These are phyloP conservation scores for Azorinus chamasolen DNA, from an alignment of 2,888 invertebrate genomes.

Conservation along the genomic window DNA sequence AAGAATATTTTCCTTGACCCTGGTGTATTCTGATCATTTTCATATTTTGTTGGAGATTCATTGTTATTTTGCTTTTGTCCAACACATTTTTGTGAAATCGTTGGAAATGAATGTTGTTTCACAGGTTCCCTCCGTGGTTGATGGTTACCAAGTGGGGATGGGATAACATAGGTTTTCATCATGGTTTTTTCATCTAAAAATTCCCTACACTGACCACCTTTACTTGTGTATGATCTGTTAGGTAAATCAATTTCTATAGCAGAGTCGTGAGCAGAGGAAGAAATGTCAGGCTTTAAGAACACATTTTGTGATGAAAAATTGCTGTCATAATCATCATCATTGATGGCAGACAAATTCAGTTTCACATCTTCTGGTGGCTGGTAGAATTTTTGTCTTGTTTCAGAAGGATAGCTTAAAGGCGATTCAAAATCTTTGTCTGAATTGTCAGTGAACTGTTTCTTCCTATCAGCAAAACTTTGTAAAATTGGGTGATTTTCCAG, in stretches of 20 bases:
- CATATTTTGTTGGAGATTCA: slow-evolving; percentile 27
- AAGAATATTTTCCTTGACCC: slow-evolving; percentile 56
- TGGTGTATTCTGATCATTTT: slow-evolving; percentile 33
- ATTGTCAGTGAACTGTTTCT: not conserved
- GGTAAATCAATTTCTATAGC: slow-evolving; percentile 47
- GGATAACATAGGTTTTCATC: slow-evolving; percentile 56
- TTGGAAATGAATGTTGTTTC: slow-evolving; percentile 47
- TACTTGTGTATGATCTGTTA: not conserved
- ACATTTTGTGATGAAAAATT: slow-evolving; percentile 56
- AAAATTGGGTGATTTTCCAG: too few species aligned
- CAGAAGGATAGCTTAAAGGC: slow-evolving; percentile 15
- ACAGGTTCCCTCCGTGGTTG: slow-evolving; percentile 21
- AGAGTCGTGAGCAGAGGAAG: slow-evolving; percentile 39
- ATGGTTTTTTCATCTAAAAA: slow-evolving; percentile 30
- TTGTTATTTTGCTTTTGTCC: slow-evolving; percentile 29
- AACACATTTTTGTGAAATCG: slow-evolving; percentile 43
- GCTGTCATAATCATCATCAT: slow-evolving; percentile 69
- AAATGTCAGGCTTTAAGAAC: slow-evolving; percentile 43
- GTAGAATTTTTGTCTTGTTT: slow-evolving; percentile 19
- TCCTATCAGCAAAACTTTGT: not conserved
- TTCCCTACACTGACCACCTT: slow-evolving; percentile 3
- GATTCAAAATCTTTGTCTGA: slow-evolving; percentile 54
- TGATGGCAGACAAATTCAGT: slow-evolving; percentile 70
- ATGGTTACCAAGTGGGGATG: slow-evolving; percentile 28
- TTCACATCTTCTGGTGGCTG: slow-evolving; percentile 62